Percentiles rank a stretch among this genome's conserved stretches.
phyloP scores from a whole-genome alignment of 1,140 invertebrate genomes.

The Plodia interpunctella region DNA sequence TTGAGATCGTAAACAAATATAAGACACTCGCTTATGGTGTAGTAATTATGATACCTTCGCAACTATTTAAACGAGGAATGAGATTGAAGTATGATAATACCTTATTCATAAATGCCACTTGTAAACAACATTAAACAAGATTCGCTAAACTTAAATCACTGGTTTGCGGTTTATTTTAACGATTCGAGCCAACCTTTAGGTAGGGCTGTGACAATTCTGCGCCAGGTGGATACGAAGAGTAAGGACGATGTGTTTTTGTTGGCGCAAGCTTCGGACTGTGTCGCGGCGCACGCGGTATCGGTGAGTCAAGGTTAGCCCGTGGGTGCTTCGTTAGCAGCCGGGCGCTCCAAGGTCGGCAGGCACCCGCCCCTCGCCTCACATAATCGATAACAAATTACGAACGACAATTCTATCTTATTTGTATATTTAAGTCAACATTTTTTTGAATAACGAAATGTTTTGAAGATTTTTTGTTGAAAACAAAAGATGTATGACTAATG shows the following conservation, averaged over 20 bases:
- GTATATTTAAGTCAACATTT: neutral
- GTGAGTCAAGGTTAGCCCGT: slow-evolving; percentile 40
- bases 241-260: slow-evolving; percentile 25
- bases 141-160: neutral
- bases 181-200: no score
- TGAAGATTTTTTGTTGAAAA: no score
- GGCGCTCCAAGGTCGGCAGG: slow-evolving; percentile 31
- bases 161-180: no score
- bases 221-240: neutral
- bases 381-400: slow-evolving; percentile 36
- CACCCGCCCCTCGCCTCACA: slow-evolving; percentile 19
- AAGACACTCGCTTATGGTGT: no score
- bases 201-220: no score
- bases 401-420: slow-evolving; percentile 15
- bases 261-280: slow-evolving; percentile 14
- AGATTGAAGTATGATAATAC: neutral
- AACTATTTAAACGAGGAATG: no score
- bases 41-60: no score
- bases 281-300: slow-evolving; percentile 24
- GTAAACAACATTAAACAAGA: neutral
- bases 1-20: neutral
- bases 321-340: slow-evolving; percentile 33
- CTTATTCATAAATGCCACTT: neutral
- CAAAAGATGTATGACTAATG: no score
- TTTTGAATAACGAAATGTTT: no score